These are phyloP conservation scores for Liasis olivaceus DNA, from an alignment of 2,797 vertebrate genomes.

Conservation along the genomic window DNA sequence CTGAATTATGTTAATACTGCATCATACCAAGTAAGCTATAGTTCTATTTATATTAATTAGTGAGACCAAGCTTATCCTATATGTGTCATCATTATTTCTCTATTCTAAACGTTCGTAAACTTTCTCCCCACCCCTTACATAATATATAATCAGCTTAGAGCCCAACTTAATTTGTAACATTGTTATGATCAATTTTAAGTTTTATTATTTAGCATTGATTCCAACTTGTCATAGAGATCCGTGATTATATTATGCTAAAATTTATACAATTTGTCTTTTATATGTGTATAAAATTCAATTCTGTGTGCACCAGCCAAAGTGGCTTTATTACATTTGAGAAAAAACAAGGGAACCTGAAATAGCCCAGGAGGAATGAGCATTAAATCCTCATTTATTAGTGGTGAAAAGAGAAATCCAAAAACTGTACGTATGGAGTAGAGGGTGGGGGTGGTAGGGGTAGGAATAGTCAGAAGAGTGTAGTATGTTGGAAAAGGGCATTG, in stretches of 20 bases:
- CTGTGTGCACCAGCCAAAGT: neutral
- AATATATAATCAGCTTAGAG: neutral
- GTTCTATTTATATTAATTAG: neutral
- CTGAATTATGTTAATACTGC: neutral
- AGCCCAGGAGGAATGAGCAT: too few species aligned
- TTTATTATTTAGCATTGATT: neutral
- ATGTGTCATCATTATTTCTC: neutral
- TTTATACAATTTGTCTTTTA: neutral
- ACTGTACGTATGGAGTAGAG: too few species aligned
- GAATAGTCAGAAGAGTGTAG: too few species aligned
- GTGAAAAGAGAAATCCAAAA: too few species aligned
- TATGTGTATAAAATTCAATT: neutral
- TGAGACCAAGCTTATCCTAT: neutral
- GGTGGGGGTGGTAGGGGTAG: too few species aligned
- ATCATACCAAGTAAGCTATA: neutral
- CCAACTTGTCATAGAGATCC: neutral
- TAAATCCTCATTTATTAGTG: too few species aligned
- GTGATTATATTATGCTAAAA: neutral
- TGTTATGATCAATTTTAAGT: neutral
- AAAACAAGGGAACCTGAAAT: neutral
- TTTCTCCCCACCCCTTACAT: neutral
- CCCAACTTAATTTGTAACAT: neutral
- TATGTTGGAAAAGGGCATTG: too few species aligned
- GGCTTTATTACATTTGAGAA: neutral
- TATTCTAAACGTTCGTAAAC: neutral